A percentile compares a stretch with the other conserved stretches of the same genome.
phyloP scores from a whole-genome alignment of 2,113 vertebrate genomes.

The Lepus europaeus region DNA sequence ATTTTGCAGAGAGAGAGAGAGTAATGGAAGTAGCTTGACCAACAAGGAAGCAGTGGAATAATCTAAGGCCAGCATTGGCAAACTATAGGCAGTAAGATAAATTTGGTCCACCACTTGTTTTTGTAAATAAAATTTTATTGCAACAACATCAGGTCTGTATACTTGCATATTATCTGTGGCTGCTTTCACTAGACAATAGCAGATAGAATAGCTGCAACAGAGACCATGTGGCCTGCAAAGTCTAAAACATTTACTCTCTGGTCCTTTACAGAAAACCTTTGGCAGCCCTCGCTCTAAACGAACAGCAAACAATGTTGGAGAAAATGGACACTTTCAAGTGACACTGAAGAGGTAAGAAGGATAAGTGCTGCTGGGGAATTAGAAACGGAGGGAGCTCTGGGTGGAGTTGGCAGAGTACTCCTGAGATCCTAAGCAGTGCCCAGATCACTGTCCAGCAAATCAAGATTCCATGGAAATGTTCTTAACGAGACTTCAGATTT shows the following conservation, averaged over 20 bases:
- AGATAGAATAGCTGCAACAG: too few species aligned
- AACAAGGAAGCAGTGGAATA: neutral
- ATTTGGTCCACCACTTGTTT: neutral
- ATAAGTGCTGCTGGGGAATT: neutral
- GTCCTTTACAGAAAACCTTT: neutral
- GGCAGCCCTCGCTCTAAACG: neutral
- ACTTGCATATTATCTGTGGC: neutral
- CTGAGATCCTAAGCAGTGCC: neutral
- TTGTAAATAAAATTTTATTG: neutral
- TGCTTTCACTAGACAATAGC: neutral
- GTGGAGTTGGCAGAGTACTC: neutral
- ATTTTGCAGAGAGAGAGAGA: neutral
- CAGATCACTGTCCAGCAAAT: constrained; percentile 12
- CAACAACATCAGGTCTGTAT: neutral
- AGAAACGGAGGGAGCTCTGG: neutral
- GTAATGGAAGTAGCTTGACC: neutral
- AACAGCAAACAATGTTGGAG: neutral
- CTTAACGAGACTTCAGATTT: neutral
- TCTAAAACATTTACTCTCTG: neutral
- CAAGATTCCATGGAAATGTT: neutral
- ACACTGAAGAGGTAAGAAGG: neutral
- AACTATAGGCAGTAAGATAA: neutral
- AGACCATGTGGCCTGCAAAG: too few species aligned
- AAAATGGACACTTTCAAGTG: neutral
- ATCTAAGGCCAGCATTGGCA: neutral